These are phyloP conservation scores for Tyria jacobaeae DNA, from an alignment of 2,888 invertebrate genomes.

Conservation along the genomic window DNA sequence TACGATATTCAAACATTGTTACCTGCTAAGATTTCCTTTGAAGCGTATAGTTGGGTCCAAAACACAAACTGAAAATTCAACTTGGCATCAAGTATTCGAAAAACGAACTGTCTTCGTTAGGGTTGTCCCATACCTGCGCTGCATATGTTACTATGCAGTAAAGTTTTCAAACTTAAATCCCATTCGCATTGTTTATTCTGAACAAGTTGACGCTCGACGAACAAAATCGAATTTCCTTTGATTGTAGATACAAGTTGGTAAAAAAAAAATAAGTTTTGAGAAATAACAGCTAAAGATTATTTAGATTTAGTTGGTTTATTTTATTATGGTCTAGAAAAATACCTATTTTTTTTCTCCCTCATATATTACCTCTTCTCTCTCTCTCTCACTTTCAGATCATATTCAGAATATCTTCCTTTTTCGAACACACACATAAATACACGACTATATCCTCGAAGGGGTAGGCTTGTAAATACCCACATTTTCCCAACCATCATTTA, in stretches of 20 bases:
- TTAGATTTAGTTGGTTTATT: neutral
- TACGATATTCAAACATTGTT: slow-evolving; percentile 45
- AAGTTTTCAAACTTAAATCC: slow-evolving; percentile 77
- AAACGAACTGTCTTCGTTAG: slow-evolving; percentile 81
- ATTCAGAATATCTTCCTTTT: too few relatives aligned
- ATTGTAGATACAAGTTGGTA: slow-evolving; percentile 65
- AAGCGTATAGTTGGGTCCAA: slow-evolving; percentile 31
- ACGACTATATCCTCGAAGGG: too few relatives aligned
- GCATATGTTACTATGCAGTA: slow-evolving; percentile 79
- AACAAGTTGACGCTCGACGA: slow-evolving; percentile 76
- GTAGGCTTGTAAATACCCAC: too few relatives aligned
- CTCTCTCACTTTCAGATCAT: too few relatives aligned
- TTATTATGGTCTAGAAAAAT: neutral
- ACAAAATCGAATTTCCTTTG: slow-evolving; percentile 83
- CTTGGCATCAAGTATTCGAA: slow-evolving; percentile 78
- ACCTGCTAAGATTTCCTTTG: slow-evolving; percentile 25
- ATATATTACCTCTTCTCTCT: too few relatives aligned
- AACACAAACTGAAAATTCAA: slow-evolving; percentile 57
- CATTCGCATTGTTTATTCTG: slow-evolving; percentile 77
- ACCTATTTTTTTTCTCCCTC: neutral
- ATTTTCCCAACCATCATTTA: too few relatives aligned
- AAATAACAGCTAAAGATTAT: slow-evolving; percentile 16
- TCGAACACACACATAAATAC: too few relatives aligned
- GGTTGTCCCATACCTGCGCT: slow-evolving; percentile 78
- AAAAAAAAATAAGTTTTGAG: slow-evolving; percentile 62